phyloP scores from a whole-genome alignment of 92 coral and sea anemone genomes.

The Galaxea fascicularis region DNA sequence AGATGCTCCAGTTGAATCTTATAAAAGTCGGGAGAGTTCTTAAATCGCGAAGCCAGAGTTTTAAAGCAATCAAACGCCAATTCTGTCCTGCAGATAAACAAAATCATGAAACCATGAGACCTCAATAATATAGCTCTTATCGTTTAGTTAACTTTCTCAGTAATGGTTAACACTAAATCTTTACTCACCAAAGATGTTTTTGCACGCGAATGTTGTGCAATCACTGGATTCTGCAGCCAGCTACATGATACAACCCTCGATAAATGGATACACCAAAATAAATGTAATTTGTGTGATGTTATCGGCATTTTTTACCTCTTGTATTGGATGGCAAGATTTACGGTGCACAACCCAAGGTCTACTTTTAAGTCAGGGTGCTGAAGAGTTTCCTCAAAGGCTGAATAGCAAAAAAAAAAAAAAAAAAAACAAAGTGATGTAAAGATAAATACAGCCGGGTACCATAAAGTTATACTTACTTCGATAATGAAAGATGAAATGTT shows the following conservation, averaged over 20 bases:
- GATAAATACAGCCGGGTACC: too few relatives aligned
- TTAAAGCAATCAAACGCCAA: conserved; percentile 85
- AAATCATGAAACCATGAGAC: not conserved
- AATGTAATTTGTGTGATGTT: too few relatives aligned
- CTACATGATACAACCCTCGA: too few relatives aligned
- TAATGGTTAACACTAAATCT: too few relatives aligned
- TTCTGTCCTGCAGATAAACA: conserved; percentile 64
- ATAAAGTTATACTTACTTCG: too few relatives aligned
- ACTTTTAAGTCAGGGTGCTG: conserved; percentile 88
- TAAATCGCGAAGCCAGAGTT: conserved; percentile 75
- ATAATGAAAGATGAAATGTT: not conserved
- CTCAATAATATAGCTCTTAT: too few relatives aligned
- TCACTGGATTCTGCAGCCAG: too few relatives aligned
- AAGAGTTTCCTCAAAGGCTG: conserved; percentile 92
- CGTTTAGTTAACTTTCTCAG: too few relatives aligned
- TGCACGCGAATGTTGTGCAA: too few relatives aligned
- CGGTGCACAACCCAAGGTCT: conserved; percentile 82
- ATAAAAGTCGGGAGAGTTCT: conserved; percentile 88
- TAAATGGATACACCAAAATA: too few relatives aligned
- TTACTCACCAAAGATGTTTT: too few relatives aligned
- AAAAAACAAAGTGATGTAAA: too few relatives aligned
- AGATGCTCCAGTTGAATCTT: conserved; percentile 92
- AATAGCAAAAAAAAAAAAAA: not conserved
- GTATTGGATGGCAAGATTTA: conserved; percentile 79
- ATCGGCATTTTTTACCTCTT: conserved; percentile 78